These are phyloP conservation scores for Diogma glabrata DNA, from an alignment of 2,888 invertebrate genomes.

Conservation along the genomic window DNA sequence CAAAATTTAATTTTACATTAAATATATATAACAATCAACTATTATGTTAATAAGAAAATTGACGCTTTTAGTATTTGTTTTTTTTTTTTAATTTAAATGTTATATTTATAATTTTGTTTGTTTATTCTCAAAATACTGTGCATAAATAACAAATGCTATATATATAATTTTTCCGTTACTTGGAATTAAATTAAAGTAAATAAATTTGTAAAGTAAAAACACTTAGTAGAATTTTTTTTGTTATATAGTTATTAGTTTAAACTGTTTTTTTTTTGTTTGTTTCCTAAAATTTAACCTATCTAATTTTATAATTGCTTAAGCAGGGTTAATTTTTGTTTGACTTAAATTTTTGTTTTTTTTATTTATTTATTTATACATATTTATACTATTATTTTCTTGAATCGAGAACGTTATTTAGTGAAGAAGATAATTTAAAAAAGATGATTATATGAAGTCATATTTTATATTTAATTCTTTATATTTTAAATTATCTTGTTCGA, in stretches of 20 bases:
- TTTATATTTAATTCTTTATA: no score
- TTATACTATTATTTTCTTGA: not conserved
- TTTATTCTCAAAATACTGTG: constrained; percentile 11
- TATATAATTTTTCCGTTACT: not conserved
- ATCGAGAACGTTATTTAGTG: not conserved
- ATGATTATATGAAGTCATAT: no score
- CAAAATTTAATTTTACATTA: no score
- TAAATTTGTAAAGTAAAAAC: not conserved
- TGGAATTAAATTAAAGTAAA: not conserved
- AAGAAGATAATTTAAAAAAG: no score
- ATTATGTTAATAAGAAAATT: no score
- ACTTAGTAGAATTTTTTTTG: not conserved
- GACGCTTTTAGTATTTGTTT: constrained; percentile 35
- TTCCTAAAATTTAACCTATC: constrained; percentile 15
- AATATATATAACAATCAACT: no score
- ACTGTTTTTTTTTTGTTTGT: constrained; percentile 5
- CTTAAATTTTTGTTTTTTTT: constrained; percentile 9
- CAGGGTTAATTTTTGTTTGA: constrained; percentile 18
- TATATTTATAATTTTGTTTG: constrained; percentile 26
- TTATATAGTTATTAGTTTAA: constrained; percentile 3
- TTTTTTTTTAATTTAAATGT: constrained; percentile 17
- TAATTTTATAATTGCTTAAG: constrained; percentile 21
- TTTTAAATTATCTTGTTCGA: no score
- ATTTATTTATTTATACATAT: constrained; percentile 5
- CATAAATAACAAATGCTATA: constrained; percentile 18